A percentile compares a stretch with the other conserved stretches of the same genome.
Evolutionary conservation across 1,140 invertebrate genomes (phyloP).

Genomic region (Himalopsyche phryganea): DNA sequence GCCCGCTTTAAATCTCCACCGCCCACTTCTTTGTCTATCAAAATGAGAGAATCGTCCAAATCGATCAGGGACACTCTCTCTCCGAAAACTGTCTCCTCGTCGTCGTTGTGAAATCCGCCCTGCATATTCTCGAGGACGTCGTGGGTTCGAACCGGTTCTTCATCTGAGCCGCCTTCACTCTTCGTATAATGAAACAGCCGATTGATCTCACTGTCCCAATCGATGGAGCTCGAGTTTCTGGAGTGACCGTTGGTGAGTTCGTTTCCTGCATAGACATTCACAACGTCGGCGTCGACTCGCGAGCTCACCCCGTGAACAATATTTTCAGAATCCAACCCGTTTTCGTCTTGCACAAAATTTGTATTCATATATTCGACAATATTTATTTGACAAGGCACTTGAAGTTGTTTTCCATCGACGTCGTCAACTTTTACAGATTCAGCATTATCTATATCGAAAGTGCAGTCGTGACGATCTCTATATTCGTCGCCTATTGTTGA

Average conservation of each 20-base stretch:
- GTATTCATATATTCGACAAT: constrained; percentile 14
- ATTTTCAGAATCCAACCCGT: constrained; percentile 7
- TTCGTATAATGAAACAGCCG: constrained; percentile 40
- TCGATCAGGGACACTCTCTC: constrained; percentile 22
- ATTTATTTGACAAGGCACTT: constrained; percentile 9
- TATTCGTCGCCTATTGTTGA: neutral
- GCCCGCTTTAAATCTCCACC: neutral
- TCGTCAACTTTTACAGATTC: too few relatives aligned
- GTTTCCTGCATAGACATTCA: neutral
- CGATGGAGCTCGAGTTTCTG: constrained; percentile 42
- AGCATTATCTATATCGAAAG: too few relatives aligned
- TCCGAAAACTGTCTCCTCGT: constrained; percentile 14
- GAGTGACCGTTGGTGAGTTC: constrained; percentile 33
- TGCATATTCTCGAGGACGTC: neutral
- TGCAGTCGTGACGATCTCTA: neutral
- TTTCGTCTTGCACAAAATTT: neutral
- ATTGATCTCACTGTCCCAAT: constrained; percentile 45
- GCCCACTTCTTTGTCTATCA: neutral
- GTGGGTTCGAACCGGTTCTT: constrained; percentile 5
- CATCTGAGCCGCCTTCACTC: constrained; percentile 18
- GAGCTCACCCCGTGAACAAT: constrained; percentile 16
- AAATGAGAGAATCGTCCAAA: neutral
- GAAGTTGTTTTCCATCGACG: too few relatives aligned
- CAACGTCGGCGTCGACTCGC: constrained; percentile 22
- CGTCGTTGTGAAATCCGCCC: neutral